phyloP scores from a whole-genome alignment of 2,797 vertebrate species.

The Aphelocoma californica region DNA sequence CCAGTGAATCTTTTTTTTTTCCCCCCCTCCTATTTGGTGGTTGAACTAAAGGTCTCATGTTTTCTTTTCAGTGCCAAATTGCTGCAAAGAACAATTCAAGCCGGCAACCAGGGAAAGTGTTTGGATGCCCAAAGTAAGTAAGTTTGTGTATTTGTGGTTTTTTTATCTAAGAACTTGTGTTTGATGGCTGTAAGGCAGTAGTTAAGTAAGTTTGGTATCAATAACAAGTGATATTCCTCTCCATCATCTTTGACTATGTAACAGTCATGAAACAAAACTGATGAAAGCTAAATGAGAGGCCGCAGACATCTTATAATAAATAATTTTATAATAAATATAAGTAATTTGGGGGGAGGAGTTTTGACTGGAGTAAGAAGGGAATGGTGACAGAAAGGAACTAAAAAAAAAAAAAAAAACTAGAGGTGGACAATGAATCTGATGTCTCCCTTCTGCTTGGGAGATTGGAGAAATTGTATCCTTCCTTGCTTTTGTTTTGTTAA shows the following conservation, averaged over 20 bases:
- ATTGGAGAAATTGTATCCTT: background rate
- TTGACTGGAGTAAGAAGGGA: background rate
- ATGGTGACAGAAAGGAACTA: background rate
- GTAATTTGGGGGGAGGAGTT: accelerated
- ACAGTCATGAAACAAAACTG: background rate
- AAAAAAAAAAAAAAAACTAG: background rate
- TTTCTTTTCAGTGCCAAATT: conserved; percentile 61
- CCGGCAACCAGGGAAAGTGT: conserved; percentile 63
- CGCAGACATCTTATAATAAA: background rate
- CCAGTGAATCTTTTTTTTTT: background rate
- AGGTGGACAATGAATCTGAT: background rate
- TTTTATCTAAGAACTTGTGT: background rate
- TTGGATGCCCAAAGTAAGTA: conserved; percentile 79
- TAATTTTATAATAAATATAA: background rate
- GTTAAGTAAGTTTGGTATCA: background rate
- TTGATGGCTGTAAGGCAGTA: background rate
- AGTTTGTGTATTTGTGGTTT: background rate
- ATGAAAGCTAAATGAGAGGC: background rate
- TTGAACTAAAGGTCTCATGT: conserved; percentile 38
- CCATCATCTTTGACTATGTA: background rate
- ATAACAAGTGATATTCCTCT: background rate
- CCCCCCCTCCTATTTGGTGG: background rate
- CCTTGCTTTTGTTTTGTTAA: background rate
- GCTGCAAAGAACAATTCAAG: conserved; percentile 65
- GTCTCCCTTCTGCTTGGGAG: background rate